Base-by-base conservation (phyloP, 2,113 vertebrate species). In the Vicugna pacos region DNA sequence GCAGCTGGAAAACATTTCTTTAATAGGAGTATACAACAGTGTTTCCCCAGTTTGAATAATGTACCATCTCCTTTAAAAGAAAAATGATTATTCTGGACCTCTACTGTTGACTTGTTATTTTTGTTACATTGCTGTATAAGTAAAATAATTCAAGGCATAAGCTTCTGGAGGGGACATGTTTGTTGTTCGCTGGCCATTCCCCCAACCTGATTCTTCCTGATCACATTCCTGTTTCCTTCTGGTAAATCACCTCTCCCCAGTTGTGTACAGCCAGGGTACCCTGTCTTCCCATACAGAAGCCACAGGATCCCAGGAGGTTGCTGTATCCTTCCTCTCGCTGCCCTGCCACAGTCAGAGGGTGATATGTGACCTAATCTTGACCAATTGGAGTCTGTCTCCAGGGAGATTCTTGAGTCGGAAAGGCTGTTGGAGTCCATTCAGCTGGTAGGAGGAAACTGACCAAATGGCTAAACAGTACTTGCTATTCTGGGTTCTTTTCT, bases 101-200 rank as follows among this genome's bases (percentile, higher is more conserved):
- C n/a, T 77, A 42, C 50, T 60, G 26, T 60, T n/a, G 0, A 76
- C 42, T 26, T 82, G 28, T 94, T 93, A 62, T 72, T 88, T 83
- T 60, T 73, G 20, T 73, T 89, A 84, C 11, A 46, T n/a, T 22
- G 17, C 35, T 82, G 38, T 0, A 6, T 81, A 26, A 46, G 20
- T 94, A 73, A 89, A 79, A 86, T 77, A 90, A 67, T n/a, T 28
- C 32, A 79, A 70, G 24, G 48, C 30, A 80, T 93, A 60, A 80
- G 46, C 10, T 38, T 24, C 42, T 83, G 24, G 8, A 50, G 6
- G 35, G 83, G 50, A 81, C 42, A 52, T 54, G 38, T 60, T 60
- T 67, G 30, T 76, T 90, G 52, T 58, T 58, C 73, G 86, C 20
- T 86, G 30, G 60, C 35, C 24, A n/a, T 92, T 70, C 62, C 76